Conservation (phyloP, 2,888 invertebrate species). For the Chrysolina oricalcia region DNA sequence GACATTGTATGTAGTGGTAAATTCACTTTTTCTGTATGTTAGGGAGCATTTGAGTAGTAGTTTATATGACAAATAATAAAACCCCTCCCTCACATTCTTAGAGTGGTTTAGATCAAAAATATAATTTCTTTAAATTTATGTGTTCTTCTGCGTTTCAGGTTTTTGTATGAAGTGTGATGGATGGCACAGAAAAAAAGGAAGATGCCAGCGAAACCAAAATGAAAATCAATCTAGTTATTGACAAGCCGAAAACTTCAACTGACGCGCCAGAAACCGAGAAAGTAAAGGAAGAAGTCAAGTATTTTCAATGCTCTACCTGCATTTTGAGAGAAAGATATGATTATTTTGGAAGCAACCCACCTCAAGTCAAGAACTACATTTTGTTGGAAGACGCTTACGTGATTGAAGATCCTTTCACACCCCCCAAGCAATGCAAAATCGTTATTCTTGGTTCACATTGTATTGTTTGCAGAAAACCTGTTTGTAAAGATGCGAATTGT, state of each 20-base stretch:
- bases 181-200: neutral
- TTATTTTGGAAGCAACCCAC: slow-evolving; percentile 84
- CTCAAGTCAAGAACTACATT: slow-evolving; percentile 80
- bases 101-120: too few relatives aligned
- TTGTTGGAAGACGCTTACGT: slow-evolving; percentile 85
- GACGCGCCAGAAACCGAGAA: slow-evolving; percentile 33
- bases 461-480: slow-evolving; percentile 77
- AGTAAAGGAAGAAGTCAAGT: slow-evolving; percentile 54
- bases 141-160: neutral
- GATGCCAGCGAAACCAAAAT: slow-evolving; percentile 31
- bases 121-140: too few relatives aligned
- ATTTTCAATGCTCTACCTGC: slow-evolving; percentile 81
- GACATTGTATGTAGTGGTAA: too few relatives aligned
- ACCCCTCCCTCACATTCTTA: too few relatives aligned
- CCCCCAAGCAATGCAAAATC: slow-evolving; percentile 83
- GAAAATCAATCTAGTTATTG: slow-evolving; percentile 7
- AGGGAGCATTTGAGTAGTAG: too few relatives aligned
- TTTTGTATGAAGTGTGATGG: neutral
- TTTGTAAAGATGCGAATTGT: slow-evolving; percentile 84
- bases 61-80: too few relatives aligned
- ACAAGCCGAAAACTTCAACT: slow-evolving; percentile 16
- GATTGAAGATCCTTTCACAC: slow-evolving; percentile 89
- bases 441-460: slow-evolving; percentile 87
- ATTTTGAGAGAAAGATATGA: slow-evolving; percentile 81
- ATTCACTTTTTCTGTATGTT: too few relatives aligned